These are phyloP conservation scores for Acronicta psi DNA, from an alignment of 2,888 invertebrate species.

Conservation along the genomic window DNA sequence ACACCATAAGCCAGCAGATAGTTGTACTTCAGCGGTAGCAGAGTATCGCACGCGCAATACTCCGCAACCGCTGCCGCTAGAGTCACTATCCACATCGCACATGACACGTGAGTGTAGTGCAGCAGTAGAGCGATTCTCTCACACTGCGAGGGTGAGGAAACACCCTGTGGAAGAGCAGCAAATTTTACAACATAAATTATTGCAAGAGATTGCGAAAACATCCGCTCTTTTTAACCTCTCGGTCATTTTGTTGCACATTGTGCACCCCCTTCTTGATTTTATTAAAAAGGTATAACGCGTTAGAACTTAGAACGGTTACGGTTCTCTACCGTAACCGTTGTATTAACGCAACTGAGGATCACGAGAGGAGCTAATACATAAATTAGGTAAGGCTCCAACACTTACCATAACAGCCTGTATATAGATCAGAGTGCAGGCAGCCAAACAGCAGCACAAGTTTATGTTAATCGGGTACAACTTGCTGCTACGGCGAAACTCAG, in stretches of 20 bases:
- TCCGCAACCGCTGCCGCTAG: conserved; percentile 87
- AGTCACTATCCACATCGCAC: conserved; percentile 92
- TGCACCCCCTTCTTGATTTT: no score
- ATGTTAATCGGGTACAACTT: conserved; percentile 89
- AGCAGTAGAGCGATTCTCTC: conserved; percentile 91
- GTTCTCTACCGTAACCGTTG: no score
- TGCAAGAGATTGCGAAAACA: no score
- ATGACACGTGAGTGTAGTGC: conserved; percentile 92
- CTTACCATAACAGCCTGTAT: conserved; percentile 90
- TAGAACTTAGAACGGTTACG: no score
- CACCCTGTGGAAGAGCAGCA: conserved; percentile 83
- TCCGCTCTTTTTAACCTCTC: no score
- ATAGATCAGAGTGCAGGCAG: conserved; percentile 90
- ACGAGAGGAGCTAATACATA: no score
- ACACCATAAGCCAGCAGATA: conserved; percentile 90
- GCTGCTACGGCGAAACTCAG: conserved; percentile 81
- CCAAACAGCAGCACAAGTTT: conserved; percentile 90
- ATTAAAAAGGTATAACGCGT: no score
- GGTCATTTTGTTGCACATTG: no score
- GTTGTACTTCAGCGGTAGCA: conserved; percentile 89
- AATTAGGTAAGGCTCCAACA: neutral
- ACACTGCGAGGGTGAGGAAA: conserved; percentile 90
- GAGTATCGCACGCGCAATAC: conserved; percentile 90
- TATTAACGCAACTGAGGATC: no score
- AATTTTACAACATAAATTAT: neutral